phyloP scores from a whole-genome alignment of 2,113 vertebrate species.

The Pangasianodon gigas region DNA sequence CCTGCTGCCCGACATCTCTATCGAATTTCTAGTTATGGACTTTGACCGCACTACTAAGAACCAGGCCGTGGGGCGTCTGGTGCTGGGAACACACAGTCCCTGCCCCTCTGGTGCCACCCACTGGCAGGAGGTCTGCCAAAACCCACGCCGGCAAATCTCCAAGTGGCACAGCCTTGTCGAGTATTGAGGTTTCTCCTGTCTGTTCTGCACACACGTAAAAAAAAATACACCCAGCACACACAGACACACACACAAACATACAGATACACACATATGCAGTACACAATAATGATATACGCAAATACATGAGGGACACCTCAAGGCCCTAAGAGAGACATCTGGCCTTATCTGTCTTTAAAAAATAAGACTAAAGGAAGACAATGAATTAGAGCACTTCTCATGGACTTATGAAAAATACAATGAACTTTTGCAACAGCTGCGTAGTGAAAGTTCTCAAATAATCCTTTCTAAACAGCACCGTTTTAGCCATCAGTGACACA shows the following conservation, averaged over 20 bases:
- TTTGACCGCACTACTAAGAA: conserved; percentile 97
- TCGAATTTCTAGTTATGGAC: conserved; percentile 94
- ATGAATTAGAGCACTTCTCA: conserved; percentile 30
- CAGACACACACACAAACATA: conserved; percentile 4
- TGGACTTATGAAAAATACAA: conserved; percentile 27
- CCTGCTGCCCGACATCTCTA: conserved; percentile 88
- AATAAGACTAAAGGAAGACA: conserved; percentile 24
- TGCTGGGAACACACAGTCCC: conserved; percentile 84
- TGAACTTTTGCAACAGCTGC: conserved; percentile 29
- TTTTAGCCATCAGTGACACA: not conserved
- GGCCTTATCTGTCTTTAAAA: conserved; percentile 12
- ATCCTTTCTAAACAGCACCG: conserved; percentile 18
- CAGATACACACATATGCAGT: conserved; percentile 9
- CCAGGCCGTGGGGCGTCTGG: conserved; percentile 87
- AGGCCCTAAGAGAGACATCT: conserved; percentile 32
- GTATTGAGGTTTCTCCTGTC: conserved; percentile 60
- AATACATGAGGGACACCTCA: conserved; percentile 24
- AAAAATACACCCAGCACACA: not conserved
- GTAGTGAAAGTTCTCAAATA: conserved; percentile 31
- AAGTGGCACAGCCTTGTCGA: conserved; percentile 93
- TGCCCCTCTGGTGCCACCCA: conserved; percentile 78
- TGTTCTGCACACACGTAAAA: conserved; percentile 24
- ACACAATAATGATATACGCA: conserved; percentile 33
- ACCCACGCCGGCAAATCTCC: conserved; percentile 83
- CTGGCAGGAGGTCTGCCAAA: conserved; percentile 90